phyloP scores from a whole-genome alignment of 2,888 invertebrate species.

The Drosophila mercatorum region DNA sequence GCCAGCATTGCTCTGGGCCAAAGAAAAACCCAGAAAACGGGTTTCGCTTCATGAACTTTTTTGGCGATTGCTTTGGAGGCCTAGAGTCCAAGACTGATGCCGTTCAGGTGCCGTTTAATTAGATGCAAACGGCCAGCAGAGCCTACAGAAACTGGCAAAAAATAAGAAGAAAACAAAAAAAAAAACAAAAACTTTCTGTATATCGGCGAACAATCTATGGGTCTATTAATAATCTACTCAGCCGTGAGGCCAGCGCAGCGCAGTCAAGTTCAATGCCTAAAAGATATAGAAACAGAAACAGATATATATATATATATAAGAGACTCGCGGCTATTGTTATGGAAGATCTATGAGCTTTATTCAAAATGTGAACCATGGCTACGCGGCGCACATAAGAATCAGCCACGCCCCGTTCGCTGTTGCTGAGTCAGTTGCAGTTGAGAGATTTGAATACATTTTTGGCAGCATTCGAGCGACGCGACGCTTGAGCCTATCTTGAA shows the following conservation, averaged over 20 bases:
- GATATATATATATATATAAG: neutral
- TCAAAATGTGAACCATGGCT: conserved; percentile 54
- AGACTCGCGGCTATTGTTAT: conserved; percentile 28
- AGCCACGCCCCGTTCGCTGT: conserved; percentile 42
- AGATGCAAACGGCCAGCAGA: conserved; percentile 46
- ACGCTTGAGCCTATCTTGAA: conserved; percentile 28
- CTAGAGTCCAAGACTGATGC: conserved; percentile 33
- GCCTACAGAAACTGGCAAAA: conserved; percentile 47
- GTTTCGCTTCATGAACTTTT: conserved; percentile 23
- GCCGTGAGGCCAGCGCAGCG: conserved; percentile 28
- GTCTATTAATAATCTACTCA: conserved; percentile 31
- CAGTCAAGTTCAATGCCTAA: conserved; percentile 78
- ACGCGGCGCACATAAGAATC: conserved; percentile 34
- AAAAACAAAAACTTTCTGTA: neutral
- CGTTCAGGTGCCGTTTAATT: conserved; percentile 60
- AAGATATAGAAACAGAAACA: conserved; percentile 2
- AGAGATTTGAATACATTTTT: conserved; percentile 77
- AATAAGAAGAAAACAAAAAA: conserved; percentile 12
- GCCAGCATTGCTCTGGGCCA: conserved; percentile 14
- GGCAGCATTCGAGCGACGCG: conserved; percentile 48
- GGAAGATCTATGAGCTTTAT: conserved; percentile 19
- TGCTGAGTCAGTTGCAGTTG: conserved; percentile 43
- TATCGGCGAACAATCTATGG: conserved; percentile 17
- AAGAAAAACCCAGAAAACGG: conserved; percentile 50
- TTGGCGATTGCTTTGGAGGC: conserved; percentile 30